These are phyloP conservation scores for Hipparchia sbordonii DNA, from an alignment of 2,888 invertebrate genomes.

Conservation along the genomic window DNA sequence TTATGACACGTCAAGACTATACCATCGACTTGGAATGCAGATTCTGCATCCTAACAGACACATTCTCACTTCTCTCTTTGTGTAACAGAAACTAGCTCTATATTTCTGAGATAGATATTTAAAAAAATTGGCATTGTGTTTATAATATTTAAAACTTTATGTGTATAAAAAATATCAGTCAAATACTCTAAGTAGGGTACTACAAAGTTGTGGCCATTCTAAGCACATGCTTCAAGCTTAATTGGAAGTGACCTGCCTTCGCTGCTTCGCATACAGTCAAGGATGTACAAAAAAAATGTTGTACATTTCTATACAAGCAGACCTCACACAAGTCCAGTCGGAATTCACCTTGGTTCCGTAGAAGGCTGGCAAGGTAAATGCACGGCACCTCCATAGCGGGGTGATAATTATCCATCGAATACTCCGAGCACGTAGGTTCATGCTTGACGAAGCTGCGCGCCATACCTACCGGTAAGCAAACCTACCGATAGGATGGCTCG, in stretches of 20 bases:
- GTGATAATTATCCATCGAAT: conserved; percentile 4
- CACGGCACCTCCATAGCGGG: conserved; percentile 7
- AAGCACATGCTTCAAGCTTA: background rate
- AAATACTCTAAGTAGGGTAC: no score
- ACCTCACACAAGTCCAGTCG: conserved; percentile 2
- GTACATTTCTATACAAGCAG: conserved; percentile 2
- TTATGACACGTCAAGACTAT: no score
- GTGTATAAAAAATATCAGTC: no score
- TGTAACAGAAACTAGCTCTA: background rate
- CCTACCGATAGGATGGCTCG: background rate
- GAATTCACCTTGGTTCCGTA: conserved; percentile 34
- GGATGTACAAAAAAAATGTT: background rate
- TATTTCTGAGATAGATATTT: no score
- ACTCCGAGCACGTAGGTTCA: background rate
- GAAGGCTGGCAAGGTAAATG: conserved; percentile 32
- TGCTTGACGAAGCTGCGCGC: background rate
- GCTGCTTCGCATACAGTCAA: background rate
- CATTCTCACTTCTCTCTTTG: background rate
- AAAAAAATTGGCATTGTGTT: no score
- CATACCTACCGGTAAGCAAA: background rate
- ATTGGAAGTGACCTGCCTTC: background rate
- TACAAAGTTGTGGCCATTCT: background rate
- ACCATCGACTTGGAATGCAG: no score
- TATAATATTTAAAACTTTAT: no score
- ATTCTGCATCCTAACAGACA: no score